These are phyloP conservation scores for Heteropelma amictum DNA, from an alignment of 2,888 invertebrate genomes.

Conservation along the genomic window DNA sequence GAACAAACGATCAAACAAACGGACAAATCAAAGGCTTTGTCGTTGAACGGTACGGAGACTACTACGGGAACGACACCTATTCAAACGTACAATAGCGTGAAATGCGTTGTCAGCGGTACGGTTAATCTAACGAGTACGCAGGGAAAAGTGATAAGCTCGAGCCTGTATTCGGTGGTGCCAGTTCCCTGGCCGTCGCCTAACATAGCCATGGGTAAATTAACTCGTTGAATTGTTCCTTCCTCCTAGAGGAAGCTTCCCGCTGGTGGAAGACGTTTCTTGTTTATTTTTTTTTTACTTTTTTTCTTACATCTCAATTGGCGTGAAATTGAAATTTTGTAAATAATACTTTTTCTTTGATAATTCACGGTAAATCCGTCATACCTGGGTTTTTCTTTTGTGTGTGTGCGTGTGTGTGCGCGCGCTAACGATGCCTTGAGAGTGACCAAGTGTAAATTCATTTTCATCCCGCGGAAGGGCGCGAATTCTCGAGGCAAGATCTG, in stretches of 20 bases:
- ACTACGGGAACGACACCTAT: conserved; percentile 62
- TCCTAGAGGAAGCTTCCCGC: not conserved
- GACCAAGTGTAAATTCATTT: no score
- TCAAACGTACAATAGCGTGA: conserved; percentile 71
- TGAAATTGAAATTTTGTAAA: no score
- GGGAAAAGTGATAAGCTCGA: conserved; percentile 67
- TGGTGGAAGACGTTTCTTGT: not conserved
- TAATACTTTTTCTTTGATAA: no score
- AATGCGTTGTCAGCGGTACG: conserved; percentile 71
- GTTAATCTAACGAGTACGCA: conserved; percentile 63
- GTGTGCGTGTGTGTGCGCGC: no score
- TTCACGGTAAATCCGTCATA: no score
- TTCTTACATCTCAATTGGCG: no score
- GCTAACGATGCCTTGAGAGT: no score
- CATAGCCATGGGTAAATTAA: conserved; percentile 71
- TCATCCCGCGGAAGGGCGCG: no score
- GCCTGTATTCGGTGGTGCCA: conserved; percentile 72
- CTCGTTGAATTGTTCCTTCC: not conserved
- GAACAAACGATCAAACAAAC: conserved; percentile 71
- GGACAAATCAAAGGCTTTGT: conserved; percentile 71
- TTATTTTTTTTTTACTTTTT: not conserved
- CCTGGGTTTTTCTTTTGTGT: no score
- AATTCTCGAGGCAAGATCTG: no score
- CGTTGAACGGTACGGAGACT: conserved; percentile 67
- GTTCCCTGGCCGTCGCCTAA: conserved; percentile 70